Evolutionary conservation across 2,797 vertebrate genomes (phyloP).

Genomic region (Nothura maculosa): DNA sequence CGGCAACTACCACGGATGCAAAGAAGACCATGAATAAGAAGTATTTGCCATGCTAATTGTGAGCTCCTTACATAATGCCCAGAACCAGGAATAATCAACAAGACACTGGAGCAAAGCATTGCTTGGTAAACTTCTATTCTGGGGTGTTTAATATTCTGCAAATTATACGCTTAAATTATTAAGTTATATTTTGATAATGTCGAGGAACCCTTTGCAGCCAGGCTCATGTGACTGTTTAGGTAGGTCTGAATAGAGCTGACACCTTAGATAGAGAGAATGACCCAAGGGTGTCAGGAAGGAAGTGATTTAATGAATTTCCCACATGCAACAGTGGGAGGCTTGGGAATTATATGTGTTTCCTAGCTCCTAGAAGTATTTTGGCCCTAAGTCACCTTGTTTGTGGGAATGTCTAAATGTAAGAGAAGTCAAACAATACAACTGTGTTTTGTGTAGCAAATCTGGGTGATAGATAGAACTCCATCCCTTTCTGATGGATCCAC

Average conservation of each 20-base stretch:
- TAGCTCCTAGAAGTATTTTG: not conserved
- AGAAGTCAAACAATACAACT: not conserved
- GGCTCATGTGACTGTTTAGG: not conserved
- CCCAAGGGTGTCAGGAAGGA: not conserved
- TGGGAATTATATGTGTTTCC: not conserved
- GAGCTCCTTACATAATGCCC: slow-evolving; percentile 15
- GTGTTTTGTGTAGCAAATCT: not conserved
- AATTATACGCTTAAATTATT: not conserved
- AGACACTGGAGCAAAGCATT: not conserved
- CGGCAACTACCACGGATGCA: slow-evolving; percentile 43
- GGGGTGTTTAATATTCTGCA: not conserved
- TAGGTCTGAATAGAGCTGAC: accelerated
- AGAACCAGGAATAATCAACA: accelerated
- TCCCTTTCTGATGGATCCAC: not conserved
- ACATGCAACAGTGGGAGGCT: not conserved
- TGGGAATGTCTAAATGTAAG: accelerated
- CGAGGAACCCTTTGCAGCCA: not conserved
- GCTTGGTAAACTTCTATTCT: not conserved
- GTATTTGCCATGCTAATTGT: not conserved
- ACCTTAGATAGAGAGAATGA: not conserved
- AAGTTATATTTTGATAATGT: not conserved
- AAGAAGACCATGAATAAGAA: slow-evolving; percentile 23
- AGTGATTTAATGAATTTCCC: accelerated
- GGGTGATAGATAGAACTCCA: accelerated
- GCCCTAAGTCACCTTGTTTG: accelerated